Base-by-base conservation (phyloP, 2,888 invertebrate species). In the Formica aserva region DNA sequence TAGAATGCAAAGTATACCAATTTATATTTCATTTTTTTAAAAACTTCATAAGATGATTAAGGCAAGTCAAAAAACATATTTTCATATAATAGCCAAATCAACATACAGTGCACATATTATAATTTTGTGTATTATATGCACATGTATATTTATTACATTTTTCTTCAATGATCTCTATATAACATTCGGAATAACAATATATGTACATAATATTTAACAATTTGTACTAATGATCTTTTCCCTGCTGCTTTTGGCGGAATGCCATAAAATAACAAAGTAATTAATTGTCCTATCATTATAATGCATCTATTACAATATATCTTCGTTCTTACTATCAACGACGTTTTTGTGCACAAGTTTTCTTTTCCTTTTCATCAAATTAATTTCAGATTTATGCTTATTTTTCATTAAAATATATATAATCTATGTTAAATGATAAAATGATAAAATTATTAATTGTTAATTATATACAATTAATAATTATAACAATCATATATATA, bases 181-280 rank as follows among this genome's bases (percentile, higher is more conserved):
- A 88, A 85, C 69, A 60, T 81, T 86, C 86, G 72, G 69, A 57
- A 83, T 83, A 86, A 90, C 86, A 88, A 74, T 88, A 52, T 52
- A 86, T 91, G 18, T 91, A 91, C 87, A 91, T 71, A 83, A 78
- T 82, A 80, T 85, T 87, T 85, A 91, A 91, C 90, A 89, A 85
- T 88, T 90, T 90, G 87, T 86, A 88, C 87, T 95, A 89, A 66
- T 52, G 66, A 66, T 57, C 67, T 72, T 52, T 52, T 75, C 55
- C 22, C 32, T 67, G 67, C 71, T 82, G 78, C 63, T 65, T 81
- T 57, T 26, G 77, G 55, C 69, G 71, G 71, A 76, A 38, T 35
- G 41, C 55, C 76, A 69, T 86, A 88, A 87, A 88, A 85, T 82
- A 71, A 80, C 57, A 66, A 55, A 67, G 22, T 35, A 52, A 45